Evolutionary conservation across 2,797 vertebrate genomes (phyloP), one percentile per base, ranked within the genome.

Genomic region (Bufotes viridis): DNA sequence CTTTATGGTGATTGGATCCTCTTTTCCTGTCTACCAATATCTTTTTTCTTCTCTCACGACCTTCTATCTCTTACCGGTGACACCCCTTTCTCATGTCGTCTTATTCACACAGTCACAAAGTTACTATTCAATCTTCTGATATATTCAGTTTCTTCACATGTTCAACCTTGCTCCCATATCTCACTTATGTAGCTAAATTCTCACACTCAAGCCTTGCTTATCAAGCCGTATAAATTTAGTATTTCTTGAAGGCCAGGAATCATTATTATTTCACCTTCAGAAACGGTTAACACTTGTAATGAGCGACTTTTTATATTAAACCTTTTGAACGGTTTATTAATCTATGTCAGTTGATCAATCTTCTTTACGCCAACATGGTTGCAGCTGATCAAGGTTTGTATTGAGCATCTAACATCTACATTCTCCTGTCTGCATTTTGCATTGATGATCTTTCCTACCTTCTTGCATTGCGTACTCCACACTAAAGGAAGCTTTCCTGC

Each of bases 41-140:
- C 87, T 84, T 63, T 78, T 18, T 86, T 76, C 86, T 79, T 87
- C 51, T 81, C 60, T 81, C 78, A 81, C 85, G 69, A 81, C 83
- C 78, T 85, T 81, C 87, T 88, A 74, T 88, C 82, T 51, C 20
- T 89, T 80, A 81, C 76, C 14, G 20, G 76, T 63, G 58, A 75
- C 69, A 75, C 57, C 29, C 78, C 57, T 69, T 81, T 89, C 82
- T 89, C 78, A 49, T 81, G 55, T 80, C 49, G 49, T 22, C 34
- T 80, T 63, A 72, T 84, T 84, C 81, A 84, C 49, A 69, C 61
- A 78, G 65, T 53, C 53, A 80, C 81, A 70, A 78, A 57, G 75
- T 79, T 82, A 65, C 86, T 24, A 76, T 81, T 74, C 55, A 74
- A 49, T 51, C 42, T 26, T n/a, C 24, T 82, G 69, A 53, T 61